These are phyloP conservation scores for Arrhopalites spinosus DNA, from an alignment of 2,888 invertebrate genomes.

Conservation along the genomic window DNA sequence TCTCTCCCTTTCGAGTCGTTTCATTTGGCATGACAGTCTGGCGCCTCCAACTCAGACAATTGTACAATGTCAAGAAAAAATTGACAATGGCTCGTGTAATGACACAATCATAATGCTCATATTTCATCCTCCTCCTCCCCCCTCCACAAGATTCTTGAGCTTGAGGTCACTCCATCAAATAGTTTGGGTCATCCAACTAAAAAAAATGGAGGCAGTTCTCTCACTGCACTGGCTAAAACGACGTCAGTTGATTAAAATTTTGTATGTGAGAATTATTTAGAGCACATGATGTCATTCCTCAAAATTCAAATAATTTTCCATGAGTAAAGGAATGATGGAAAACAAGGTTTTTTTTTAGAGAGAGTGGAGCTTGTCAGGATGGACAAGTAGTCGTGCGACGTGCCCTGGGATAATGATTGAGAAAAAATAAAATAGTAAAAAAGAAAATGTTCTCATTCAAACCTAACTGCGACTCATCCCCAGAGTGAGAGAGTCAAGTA, in stretches of 20 bases:
- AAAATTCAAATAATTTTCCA: no score
- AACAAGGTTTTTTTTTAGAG: no score
- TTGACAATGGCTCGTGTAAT: background rate
- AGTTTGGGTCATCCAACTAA: no score
- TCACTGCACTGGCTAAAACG: no score
- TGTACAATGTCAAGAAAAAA: background rate
- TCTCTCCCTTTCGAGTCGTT: background rate
- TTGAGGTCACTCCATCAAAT: no score
- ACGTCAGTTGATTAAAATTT: no score
- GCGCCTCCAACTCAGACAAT: background rate
- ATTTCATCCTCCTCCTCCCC: background rate
- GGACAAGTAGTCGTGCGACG: background rate
- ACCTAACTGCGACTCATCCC: background rate
- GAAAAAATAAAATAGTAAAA: background rate
- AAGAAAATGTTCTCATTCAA: background rate
- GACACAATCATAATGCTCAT: slow-evolving; percentile 5
- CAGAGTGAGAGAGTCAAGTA: background rate
- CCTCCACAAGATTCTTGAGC: no score
- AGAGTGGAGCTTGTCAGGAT: no score
- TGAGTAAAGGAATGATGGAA: no score
- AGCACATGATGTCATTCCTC: no score
- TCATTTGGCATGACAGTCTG: background rate
- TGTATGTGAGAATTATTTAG: no score
- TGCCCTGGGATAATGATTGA: background rate
- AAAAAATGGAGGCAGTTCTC: no score